These are phyloP conservation scores for Dolichotis patagonum DNA, from an alignment of 2,113 vertebrate species.

Conservation along the genomic window DNA sequence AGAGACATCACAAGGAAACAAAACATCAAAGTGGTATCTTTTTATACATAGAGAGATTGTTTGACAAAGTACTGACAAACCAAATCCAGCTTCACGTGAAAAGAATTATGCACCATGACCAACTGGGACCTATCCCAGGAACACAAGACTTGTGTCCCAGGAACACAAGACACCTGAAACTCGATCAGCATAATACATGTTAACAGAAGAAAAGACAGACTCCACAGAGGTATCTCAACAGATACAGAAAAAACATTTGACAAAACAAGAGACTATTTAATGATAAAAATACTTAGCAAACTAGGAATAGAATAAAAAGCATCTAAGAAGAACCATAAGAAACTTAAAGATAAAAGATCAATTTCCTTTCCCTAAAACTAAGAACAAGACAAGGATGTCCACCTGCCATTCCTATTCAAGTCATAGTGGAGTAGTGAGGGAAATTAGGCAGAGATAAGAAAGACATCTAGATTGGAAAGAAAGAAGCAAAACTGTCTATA, in stretches of 20 bases:
- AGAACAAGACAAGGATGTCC: neutral
- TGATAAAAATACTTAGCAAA: neutral
- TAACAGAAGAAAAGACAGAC: conserved; percentile 16
- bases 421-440: neutral
- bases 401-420: neutral
- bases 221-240: conserved; percentile 17
- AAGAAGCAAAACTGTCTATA: conserved; percentile 29
- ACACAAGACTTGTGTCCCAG: neutral
- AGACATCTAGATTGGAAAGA: neutral
- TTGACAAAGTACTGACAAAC: conserved; percentile 26
- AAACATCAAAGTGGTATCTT: neutral
- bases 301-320: neutral
- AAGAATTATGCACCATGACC: neutral
- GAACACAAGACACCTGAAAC: conserved; percentile 13
- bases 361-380: neutral
- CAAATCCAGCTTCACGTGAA: conserved; percentile 17
- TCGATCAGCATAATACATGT: neutral
- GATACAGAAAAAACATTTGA: neutral
- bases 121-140: neutral
- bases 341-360: neutral
- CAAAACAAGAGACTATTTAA: neutral
- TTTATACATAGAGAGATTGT: neutral
- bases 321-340: neutral
- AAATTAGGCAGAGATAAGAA: neutral
- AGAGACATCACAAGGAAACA: neutral